phyloP scores from a whole-genome alignment of 2,113 vertebrate genomes.

The Bucco capensis region DNA sequence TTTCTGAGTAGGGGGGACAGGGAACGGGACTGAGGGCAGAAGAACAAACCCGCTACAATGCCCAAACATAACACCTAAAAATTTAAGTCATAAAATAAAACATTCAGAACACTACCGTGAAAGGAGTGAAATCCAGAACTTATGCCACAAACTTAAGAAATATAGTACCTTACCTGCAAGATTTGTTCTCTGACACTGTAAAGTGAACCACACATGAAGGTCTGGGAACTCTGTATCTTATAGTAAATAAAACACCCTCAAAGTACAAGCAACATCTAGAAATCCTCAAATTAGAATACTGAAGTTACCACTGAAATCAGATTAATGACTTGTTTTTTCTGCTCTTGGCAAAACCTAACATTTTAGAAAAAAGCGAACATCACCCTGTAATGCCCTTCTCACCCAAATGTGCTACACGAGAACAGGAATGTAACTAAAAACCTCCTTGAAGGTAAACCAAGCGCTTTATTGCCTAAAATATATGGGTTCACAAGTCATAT shows the following conservation, averaged over 20 bases:
- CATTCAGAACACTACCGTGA: neutral
- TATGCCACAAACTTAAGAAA: neutral
- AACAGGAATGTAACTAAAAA: neutral
- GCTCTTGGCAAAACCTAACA: neutral
- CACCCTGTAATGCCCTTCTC: neutral
- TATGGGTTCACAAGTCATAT: neutral
- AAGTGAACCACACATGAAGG: neutral
- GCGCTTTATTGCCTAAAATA: neutral
- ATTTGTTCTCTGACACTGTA: constrained; percentile 12
- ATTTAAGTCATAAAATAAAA: neutral
- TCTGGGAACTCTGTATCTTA: neutral
- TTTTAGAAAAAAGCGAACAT: constrained; percentile 32
- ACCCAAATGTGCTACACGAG: neutral
- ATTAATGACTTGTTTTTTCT: neutral
- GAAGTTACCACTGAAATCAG: neutral
- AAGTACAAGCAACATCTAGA: neutral
- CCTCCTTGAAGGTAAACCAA: neutral
- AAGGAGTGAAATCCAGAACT: constrained; percentile 8
- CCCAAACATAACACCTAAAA: neutral
- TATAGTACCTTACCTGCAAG: constrained; percentile 50
- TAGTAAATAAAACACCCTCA: neutral
- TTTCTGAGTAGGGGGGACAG: too few relatives aligned
- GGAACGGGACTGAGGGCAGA: neutral
- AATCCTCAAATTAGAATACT: neutral
- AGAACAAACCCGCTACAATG: neutral